Percentiles rank a stretch among this genome's conserved stretches.
These are phyloP conservation scores for Chloromyia formosa DNA, from an alignment of 2,888 invertebrate genomes.

Conservation along the genomic window DNA sequence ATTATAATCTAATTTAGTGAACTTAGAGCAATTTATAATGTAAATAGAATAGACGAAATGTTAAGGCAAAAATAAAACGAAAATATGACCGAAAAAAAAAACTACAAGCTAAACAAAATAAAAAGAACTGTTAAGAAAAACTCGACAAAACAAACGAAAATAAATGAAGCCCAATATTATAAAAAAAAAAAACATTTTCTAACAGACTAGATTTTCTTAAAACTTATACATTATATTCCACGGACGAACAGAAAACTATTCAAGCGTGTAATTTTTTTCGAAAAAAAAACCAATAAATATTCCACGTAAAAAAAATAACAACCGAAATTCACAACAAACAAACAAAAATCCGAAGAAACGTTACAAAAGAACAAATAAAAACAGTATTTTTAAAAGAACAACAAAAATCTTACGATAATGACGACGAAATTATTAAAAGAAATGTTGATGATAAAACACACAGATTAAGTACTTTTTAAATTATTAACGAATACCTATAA, in stretches of 20 bases:
- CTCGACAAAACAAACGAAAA: slow-evolving; percentile 33
- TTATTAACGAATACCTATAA: neutral
- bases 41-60: slow-evolving; percentile 53
- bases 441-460: neutral
- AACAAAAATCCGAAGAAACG: slow-evolving; percentile 6
- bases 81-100: no score
- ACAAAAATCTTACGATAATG: neutral
- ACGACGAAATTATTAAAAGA: neutral
- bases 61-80: slow-evolving; percentile 42
- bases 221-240: no score
- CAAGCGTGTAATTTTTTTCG: no score
- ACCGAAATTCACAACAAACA: neutral
- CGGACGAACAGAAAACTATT: no score
- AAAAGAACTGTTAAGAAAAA: slow-evolving; percentile 44
- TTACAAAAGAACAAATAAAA: no score
- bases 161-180: slow-evolving; percentile 21
- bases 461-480: slow-evolving; percentile 14
- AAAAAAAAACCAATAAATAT: no score
- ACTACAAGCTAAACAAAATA: slow-evolving; percentile 35
- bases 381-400: slow-evolving; percentile 46
- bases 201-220: neutral
- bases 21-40: slow-evolving; percentile 64
- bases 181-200: neutral
- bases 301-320: slow-evolving; percentile 4
- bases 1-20: slow-evolving; percentile 56